These are phyloP conservation scores for Thereuonema tuberculata DNA, from an alignment of 1,140 invertebrate genomes.

Conservation along the genomic window DNA sequence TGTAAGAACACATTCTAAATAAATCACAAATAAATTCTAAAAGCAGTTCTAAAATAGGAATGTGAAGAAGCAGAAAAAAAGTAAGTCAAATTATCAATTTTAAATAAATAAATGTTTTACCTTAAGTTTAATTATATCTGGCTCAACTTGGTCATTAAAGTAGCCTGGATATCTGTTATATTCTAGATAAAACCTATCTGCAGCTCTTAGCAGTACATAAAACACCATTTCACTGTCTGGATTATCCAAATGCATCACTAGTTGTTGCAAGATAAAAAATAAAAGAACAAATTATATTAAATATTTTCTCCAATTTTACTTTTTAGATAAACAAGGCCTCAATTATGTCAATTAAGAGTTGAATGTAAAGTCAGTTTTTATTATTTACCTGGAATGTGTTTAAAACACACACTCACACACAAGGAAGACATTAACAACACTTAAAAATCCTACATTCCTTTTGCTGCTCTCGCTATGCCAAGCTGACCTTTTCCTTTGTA, in stretches of 20 bases:
- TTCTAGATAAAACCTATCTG: constrained; percentile 78
- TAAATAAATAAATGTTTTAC: constrained; percentile 27
- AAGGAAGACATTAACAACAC: too few species aligned
- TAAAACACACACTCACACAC: too few species aligned
- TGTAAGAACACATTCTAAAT: too few species aligned
- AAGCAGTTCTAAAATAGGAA: not conserved
- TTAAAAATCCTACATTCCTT: too few species aligned
- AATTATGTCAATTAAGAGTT: not conserved
- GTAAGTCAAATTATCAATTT: too few species aligned
- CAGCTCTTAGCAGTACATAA: constrained; percentile 75
- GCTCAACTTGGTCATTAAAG: constrained; percentile 70
- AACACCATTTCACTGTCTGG: constrained; percentile 75
- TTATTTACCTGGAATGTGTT: too few species aligned
- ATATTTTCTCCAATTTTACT: too few species aligned
- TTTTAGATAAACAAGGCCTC: not conserved
- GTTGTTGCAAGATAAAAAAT: too few species aligned
- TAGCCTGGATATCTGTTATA: constrained; percentile 83
- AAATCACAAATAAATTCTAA: too few species aligned
- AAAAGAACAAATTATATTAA: not conserved
- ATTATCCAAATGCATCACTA: constrained; percentile 50
- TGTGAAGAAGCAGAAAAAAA: too few species aligned
- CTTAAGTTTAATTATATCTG: constrained; percentile 75
- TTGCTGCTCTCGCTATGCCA: too few species aligned
- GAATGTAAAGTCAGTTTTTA: not conserved
- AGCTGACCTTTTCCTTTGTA: too few species aligned